Conservation (phyloP, 2,888 invertebrate species). For the Leucania comma region DNA sequence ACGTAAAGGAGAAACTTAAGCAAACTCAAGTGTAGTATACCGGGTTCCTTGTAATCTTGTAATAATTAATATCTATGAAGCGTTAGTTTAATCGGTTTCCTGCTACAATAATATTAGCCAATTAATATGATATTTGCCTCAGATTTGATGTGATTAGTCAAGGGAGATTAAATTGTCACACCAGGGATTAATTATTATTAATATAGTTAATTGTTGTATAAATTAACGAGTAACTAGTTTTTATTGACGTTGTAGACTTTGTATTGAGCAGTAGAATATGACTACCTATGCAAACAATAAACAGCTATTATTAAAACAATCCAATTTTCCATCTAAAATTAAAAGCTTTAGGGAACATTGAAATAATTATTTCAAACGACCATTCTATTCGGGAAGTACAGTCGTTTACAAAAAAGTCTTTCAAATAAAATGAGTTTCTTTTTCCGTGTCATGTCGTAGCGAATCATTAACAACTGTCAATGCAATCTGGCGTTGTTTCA, state of each 20-base stretch:
- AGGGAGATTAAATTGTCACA: conserved; percentile 40
- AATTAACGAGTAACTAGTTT: conserved; percentile 8
- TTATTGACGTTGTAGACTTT: conserved; percentile 5
- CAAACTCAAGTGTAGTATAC: conserved; percentile 30
- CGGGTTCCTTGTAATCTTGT: conserved; percentile 9
- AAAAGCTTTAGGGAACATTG: conserved; percentile 6
- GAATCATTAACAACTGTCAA: conserved; percentile 61
- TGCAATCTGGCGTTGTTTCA: conserved; percentile 60
- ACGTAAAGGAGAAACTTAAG: conserved; percentile 39
- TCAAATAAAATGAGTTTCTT: conserved; percentile 26
- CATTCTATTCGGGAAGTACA: conserved; percentile 26
- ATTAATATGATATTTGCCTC: conserved; percentile 38
- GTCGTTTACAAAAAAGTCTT: conserved; percentile 40
- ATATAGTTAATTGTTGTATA: conserved; percentile 16
- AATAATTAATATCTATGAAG: conserved; percentile 37
- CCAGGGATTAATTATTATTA: conserved; percentile 8
- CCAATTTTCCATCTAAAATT: conserved; percentile 1
- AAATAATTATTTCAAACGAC: conserved; percentile 29
- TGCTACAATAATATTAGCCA: conserved; percentile 33
- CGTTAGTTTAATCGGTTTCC: conserved; percentile 39
- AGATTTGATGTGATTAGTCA: conserved; percentile 26
- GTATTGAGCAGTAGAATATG: background rate
- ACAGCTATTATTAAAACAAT: background rate
- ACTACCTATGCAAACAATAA: background rate
- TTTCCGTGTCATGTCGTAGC: conserved; percentile 23